Evolutionary conservation across 2,888 invertebrate species (phyloP).

Genomic region (Andrena fulva): DNA sequence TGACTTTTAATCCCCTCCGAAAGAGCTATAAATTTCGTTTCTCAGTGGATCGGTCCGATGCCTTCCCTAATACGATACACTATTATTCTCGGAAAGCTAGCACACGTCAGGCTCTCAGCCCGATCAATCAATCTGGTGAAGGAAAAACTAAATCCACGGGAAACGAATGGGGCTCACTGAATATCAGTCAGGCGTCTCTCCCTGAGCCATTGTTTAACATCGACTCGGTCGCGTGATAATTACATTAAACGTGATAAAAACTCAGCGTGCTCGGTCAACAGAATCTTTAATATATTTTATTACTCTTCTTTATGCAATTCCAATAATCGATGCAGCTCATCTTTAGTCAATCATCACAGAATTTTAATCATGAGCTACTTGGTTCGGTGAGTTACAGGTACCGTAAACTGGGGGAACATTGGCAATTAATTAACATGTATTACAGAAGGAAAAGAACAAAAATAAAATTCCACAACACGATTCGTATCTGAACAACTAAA

Average conservation of each 20-base stretch:
- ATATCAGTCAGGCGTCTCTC: slow-evolving; percentile 35
- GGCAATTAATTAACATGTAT: too few relatives aligned
- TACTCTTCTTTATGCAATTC: neutral
- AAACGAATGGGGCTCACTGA: slow-evolving; percentile 47
- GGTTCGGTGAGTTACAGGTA: neutral
- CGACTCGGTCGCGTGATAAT: slow-evolving; percentile 25
- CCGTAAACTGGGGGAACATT: too few relatives aligned
- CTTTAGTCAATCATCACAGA: neutral
- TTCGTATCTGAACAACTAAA: too few relatives aligned
- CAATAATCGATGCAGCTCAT: neutral
- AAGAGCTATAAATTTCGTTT: slow-evolving; percentile 42
- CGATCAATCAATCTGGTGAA: slow-evolving; percentile 44
- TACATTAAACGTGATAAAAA: slow-evolving; percentile 26
- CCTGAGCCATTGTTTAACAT: slow-evolving; percentile 40
- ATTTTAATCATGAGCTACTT: neutral
- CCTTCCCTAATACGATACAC: slow-evolving; percentile 50
- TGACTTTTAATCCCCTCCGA: slow-evolving; percentile 20
- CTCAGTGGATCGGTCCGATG: slow-evolving; percentile 27
- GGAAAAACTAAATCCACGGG: slow-evolving; percentile 36
- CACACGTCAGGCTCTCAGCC: slow-evolving; percentile 20
- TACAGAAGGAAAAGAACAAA: too few relatives aligned
- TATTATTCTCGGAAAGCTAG: slow-evolving; percentile 41
- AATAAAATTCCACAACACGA: too few relatives aligned
- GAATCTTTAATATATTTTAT: neutral
- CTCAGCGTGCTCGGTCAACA: neutral